These are phyloP conservation scores for Eucriotettix oculatus DNA, from an alignment of 2,888 invertebrate species.

Conservation along the genomic window DNA sequence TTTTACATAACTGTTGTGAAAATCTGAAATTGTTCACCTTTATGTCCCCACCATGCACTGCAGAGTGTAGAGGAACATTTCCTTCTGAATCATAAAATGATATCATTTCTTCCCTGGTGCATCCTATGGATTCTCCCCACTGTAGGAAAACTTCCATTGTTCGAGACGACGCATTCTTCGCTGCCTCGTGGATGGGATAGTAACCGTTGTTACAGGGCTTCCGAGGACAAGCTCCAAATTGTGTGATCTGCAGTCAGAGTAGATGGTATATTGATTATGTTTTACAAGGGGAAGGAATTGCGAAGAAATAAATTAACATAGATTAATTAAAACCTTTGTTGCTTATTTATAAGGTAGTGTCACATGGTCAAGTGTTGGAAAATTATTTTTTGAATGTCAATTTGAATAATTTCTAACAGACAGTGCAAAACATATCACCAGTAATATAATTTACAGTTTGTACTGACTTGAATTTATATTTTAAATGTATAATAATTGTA, in stretches of 20 bases:
- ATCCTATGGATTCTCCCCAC: conserved; percentile 67
- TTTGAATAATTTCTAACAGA: no score
- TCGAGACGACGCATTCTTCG: conserved; percentile 72
- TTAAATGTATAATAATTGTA: no score
- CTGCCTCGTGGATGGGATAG: conserved; percentile 82
- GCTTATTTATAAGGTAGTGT: no score
- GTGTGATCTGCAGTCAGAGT: conserved; percentile 42
- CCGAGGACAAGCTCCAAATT: conserved; percentile 61
- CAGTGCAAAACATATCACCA: no score
- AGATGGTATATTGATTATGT: neutral
- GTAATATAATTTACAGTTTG: no score
- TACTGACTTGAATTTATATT: no score
- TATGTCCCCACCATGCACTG: conserved; percentile 28
- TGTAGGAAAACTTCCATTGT: conserved; percentile 69
- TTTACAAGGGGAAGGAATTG: no score
- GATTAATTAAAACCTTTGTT: no score
- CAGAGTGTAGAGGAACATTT: conserved; percentile 55
- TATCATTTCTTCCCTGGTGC: conserved; percentile 65
- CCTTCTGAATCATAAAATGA: conserved; percentile 73
- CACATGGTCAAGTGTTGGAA: no score
- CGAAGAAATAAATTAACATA: no score
- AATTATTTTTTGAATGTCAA: no score
- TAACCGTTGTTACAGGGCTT: conserved; percentile 74
- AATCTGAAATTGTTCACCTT: conserved; percentile 18
- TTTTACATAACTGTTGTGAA: no score